Conservation (phyloP, 2,113 vertebrate genomes). For the Hippopotamus amphibius region DNA sequence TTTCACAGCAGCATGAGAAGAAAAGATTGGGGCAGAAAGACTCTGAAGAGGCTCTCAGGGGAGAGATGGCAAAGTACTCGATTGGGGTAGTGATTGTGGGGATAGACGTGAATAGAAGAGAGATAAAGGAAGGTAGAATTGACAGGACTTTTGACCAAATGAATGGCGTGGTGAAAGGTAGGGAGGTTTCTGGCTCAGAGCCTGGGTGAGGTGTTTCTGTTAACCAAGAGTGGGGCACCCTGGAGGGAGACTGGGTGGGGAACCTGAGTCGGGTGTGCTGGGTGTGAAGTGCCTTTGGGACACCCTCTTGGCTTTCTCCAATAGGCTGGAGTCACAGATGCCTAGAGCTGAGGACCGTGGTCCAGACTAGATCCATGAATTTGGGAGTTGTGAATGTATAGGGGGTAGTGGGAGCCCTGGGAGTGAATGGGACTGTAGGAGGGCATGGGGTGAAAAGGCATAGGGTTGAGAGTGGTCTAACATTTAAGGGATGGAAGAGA, state of each 20-base stretch:
- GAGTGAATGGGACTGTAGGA: not conserved
- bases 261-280: not conserved
- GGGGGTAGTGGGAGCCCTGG: not conserved
- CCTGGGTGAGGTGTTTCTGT: not conserved
- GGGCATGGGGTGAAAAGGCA: not conserved
- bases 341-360: not conserved
- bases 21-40: not conserved
- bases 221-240: not conserved
- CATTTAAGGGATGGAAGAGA: not conserved
- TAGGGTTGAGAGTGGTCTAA: not conserved
- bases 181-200: not conserved
- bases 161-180: not conserved
- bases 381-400: not conserved
- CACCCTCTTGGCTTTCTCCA: not conserved
- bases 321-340: not conserved
- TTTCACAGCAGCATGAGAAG: not conserved
- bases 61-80: not conserved
- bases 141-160: not conserved
- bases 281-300: not conserved
- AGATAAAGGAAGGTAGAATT: not conserved
- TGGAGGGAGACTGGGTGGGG: not conserved
- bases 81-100: too few relatives aligned
- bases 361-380: not conserved
- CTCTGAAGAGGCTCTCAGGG: not conserved
- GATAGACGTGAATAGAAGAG: not conserved